phyloP scores from a whole-genome alignment of 2,113 vertebrate genomes.

The Siniperca knerii region DNA sequence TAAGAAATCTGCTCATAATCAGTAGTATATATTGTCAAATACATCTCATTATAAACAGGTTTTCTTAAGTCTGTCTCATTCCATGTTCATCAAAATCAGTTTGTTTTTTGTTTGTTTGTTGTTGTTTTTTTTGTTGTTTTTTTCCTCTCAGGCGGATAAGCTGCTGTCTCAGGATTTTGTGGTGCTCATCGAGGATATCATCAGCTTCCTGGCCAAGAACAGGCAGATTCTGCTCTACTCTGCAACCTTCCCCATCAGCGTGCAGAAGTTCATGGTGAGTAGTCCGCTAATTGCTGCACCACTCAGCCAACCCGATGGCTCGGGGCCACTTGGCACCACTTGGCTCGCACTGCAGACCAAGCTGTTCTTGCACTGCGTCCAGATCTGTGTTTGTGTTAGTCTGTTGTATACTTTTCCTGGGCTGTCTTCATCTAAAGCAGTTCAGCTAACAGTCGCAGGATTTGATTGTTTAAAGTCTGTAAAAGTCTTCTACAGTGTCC shows the following conservation, averaged over 20 bases:
- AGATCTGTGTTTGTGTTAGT: slow-evolving; percentile 30
- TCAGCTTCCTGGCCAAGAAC: slow-evolving; percentile 86
- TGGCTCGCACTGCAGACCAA: slow-evolving; percentile 33
- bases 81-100: no score
- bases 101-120: no score
- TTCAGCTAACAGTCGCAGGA: background rate
- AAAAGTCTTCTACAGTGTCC: background rate
- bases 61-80: no score
- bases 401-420: background rate
- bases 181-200: slow-evolving; percentile 87
- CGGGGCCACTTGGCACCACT: slow-evolving; percentile 46
- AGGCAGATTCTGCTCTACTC: slow-evolving; percentile 87
- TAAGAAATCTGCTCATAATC: background rate
- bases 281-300: slow-evolving; percentile 13
- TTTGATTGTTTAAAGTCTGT: background rate
- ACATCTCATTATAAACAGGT: no score
- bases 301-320: slow-evolving; percentile 33
- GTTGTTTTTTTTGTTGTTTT: no score
- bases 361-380: slow-evolving; percentile 30
- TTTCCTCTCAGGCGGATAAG: slow-evolving; percentile 84
- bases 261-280: slow-evolving; percentile 89
- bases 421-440: background rate
- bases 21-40: background rate
- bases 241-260: slow-evolving; percentile 87
- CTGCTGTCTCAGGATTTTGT: slow-evolving; percentile 88